Percentiles rank a stretch among this genome's conserved stretches.
These are phyloP conservation scores for Heliothis peltigera DNA, from an alignment of 2,888 invertebrate genomes.

Conservation along the genomic window DNA sequence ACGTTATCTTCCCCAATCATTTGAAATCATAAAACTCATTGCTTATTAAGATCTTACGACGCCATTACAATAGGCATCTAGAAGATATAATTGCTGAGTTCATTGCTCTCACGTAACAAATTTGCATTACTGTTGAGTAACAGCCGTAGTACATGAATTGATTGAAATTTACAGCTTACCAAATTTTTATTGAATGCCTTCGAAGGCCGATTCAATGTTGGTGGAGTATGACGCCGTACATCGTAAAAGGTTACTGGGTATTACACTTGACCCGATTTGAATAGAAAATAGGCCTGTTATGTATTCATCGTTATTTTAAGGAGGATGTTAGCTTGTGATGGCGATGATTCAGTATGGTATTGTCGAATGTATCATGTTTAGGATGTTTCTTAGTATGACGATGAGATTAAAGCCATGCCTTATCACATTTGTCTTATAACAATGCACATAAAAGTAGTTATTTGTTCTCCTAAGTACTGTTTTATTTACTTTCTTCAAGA, in stretches of 20 bases:
- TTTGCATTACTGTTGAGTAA: slow-evolving; percentile 71
- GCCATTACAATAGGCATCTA: slow-evolving; percentile 51
- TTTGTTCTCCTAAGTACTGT: slow-evolving; percentile 8
- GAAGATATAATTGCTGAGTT: slow-evolving; percentile 59
- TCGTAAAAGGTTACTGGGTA: slow-evolving; percentile 51
- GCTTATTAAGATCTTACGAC: slow-evolving; percentile 44
- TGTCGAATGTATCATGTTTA: background rate
- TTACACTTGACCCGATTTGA: slow-evolving; percentile 50
- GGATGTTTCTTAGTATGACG: background rate
- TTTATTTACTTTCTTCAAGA: background rate
- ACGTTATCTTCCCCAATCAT: slow-evolving; percentile 14
- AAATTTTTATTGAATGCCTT: slow-evolving; percentile 68
- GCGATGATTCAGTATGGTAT: slow-evolving; percentile 1
- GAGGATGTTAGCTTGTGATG: slow-evolving; percentile 14
- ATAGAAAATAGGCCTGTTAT: slow-evolving; percentile 45
- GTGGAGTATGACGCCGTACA: slow-evolving; percentile 28
- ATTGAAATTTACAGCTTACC: slow-evolving; percentile 77
- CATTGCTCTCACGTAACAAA: slow-evolving; percentile 68
- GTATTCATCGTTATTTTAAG: slow-evolving; percentile 16
- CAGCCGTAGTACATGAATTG: slow-evolving; percentile 56
- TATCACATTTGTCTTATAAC: too few species aligned
- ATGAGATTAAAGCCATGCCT: background rate
- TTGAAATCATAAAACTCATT: slow-evolving; percentile 29
- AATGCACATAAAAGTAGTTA: too few species aligned
- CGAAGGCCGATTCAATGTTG: slow-evolving; percentile 63